Conservation (phyloP, 1,140 invertebrate genomes). For the Dinoponera quadriceps region DNA sequence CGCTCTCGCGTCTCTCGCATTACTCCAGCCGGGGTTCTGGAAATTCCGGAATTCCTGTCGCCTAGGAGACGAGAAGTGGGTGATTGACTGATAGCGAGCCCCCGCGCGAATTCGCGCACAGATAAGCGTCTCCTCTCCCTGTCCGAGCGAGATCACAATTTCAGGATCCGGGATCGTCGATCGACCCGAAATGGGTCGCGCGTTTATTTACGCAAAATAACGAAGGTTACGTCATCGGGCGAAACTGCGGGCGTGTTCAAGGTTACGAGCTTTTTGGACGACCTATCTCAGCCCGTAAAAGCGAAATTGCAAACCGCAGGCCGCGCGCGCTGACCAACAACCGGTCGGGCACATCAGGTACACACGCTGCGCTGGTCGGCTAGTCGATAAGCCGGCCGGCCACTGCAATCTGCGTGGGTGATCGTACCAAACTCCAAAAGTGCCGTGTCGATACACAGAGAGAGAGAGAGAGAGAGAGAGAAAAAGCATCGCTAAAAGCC, state of each 20-base stretch:
- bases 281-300: constrained; percentile 22
- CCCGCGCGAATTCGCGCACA: no score
- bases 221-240: constrained; percentile 19
- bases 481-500: constrained; percentile 27
- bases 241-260: constrained; percentile 18
- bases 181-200: no score
- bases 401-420: constrained; percentile 45
- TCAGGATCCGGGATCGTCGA: not conserved
- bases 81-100: no score
- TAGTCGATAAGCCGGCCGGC: constrained; percentile 48
- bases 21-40: no score
- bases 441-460: constrained; percentile 38
- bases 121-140: no score
- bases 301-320: constrained; percentile 48
- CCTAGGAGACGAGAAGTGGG: no score
- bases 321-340: constrained; percentile 10
- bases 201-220: not conserved
- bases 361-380: not conserved
- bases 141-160: not conserved
- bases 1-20: no score
- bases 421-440: constrained; percentile 33
- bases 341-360: constrained; percentile 9
- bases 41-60: no score
- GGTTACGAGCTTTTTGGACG: constrained; percentile 38
- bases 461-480: not conserved